These are phyloP conservation scores for Vultur gryphus DNA, from an alignment of 2,797 vertebrate species.

Conservation along the genomic window DNA sequence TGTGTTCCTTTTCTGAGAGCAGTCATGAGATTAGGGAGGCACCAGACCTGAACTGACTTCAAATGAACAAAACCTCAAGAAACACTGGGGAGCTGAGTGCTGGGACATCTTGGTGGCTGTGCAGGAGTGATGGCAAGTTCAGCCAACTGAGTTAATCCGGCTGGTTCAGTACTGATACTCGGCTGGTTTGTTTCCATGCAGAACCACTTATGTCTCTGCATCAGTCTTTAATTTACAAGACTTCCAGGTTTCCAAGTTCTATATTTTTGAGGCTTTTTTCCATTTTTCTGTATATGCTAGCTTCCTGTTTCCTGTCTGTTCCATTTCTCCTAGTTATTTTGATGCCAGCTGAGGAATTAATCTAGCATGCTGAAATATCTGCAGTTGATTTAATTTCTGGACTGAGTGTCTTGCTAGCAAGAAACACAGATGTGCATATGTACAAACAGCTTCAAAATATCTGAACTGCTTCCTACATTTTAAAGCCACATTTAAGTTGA, in stretches of 20 bases:
- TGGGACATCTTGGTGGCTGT: conserved; percentile 11
- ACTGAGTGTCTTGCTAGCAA: not conserved
- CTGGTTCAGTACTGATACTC: conserved; percentile 12
- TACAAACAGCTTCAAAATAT: not conserved
- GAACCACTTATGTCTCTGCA: not conserved
- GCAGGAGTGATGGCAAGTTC: conserved; percentile 42
- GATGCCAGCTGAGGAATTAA: conserved; percentile 30
- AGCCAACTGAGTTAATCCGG: conserved; percentile 33
- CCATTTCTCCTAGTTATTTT: not conserved
- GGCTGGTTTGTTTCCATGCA: conserved; percentile 3
- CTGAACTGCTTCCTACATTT: not conserved
- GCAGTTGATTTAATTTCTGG: conserved; percentile 47
- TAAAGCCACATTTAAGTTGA: not conserved
- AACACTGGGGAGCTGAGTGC: not conserved
- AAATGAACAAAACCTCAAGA: not conserved
- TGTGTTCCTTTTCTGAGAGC: not conserved
- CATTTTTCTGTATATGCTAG: conserved; percentile 2
- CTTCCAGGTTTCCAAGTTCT: conserved; percentile 12
- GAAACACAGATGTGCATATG: not conserved
- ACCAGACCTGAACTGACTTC: not conserved
- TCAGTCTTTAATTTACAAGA: conserved; percentile 25
- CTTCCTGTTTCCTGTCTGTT: not conserved
- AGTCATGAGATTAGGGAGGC: not conserved
- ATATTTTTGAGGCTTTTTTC: not conserved
- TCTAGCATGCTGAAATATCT: conserved; percentile 30